These are phyloP conservation scores for Scaptomyza cyrtandrae DNA, from an alignment of 2,888 invertebrate genomes.

Conservation along the genomic window DNA sequence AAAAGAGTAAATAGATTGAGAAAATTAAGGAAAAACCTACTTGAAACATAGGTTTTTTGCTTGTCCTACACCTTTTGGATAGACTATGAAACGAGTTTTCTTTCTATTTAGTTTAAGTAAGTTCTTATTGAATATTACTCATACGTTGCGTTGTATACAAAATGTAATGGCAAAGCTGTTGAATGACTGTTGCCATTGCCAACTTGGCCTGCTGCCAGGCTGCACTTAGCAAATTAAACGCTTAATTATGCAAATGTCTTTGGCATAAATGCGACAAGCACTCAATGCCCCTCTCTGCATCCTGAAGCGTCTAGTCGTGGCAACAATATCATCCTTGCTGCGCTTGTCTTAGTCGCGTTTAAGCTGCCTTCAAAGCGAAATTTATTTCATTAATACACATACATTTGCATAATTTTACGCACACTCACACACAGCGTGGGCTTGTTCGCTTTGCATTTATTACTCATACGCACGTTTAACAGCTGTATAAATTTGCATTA, in stretches of 20 bases:
- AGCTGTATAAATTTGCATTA: conserved; percentile 76
- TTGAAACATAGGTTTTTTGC: no score
- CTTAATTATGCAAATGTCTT: conserved; percentile 78
- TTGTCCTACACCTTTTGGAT: no score
- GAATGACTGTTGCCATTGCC: conserved; percentile 14
- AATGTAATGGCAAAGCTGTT: conserved; percentile 30
- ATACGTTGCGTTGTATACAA: conserved; percentile 49
- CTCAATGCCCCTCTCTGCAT: conserved; percentile 43
- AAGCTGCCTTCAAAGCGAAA: conserved; percentile 70
- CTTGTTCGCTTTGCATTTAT: conserved; percentile 64
- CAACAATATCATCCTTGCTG: conserved; percentile 43
- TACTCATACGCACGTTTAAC: conserved; percentile 76
- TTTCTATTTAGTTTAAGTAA: no score
- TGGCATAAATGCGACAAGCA: conserved; percentile 73
- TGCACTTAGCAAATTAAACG: conserved; percentile 78
- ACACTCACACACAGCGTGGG: conserved; percentile 23
- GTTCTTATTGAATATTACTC: conserved; percentile 56
- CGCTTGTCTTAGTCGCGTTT: conserved; percentile 45
- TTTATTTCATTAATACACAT: conserved; percentile 76
- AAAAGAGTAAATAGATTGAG: no score
- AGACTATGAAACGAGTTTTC: no score
- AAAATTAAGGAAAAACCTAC: no score
- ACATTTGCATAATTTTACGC: conserved; percentile 71
- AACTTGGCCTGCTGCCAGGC: conserved; percentile 44
- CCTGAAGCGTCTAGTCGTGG: conserved; percentile 13